Conservation (phyloP, 2,797 vertebrate genomes). For the Aeoliscus strigatus region DNA sequence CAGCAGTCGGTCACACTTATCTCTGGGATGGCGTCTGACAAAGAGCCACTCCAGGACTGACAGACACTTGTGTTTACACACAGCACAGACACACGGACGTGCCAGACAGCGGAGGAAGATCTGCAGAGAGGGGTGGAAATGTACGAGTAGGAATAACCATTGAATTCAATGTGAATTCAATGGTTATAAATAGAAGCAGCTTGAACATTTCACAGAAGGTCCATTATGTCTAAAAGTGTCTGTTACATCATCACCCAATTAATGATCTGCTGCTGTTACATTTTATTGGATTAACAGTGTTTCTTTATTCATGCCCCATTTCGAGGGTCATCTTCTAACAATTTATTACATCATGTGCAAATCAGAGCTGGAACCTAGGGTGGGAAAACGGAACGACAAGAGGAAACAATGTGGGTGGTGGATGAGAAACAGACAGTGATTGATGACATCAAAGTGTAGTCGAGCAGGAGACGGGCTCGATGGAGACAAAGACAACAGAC, state of each 20-base stretch:
- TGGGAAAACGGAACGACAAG: conserved; percentile 24
- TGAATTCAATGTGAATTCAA: not conserved
- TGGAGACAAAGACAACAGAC: conserved; percentile 58
- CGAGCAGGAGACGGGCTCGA: conserved; percentile 36
- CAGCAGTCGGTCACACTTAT: conserved; percentile 59
- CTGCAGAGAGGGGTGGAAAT: no score
- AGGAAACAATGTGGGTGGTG: conserved; percentile 30
- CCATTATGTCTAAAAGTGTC: not conserved
- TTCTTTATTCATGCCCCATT: conserved; percentile 23
- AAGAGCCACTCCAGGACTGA: conserved; percentile 42
- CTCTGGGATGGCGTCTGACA: conserved; percentile 52
- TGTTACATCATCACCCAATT: conserved; percentile 12
- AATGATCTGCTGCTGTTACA: conserved; percentile 3
- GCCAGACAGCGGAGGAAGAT: not conserved
- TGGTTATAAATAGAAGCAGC: not conserved
- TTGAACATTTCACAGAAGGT: not conserved
- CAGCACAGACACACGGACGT: not conserved
- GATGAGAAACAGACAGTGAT: conserved; percentile 19
- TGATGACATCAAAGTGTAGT: conserved; percentile 47
- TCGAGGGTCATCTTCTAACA: conserved; percentile 6
- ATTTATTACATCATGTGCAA: not conserved
- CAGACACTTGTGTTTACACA: conserved; percentile 23
- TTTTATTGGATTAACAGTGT: conserved; percentile 32
- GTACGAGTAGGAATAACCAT: no score
- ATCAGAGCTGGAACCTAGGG: no score